Base-by-base conservation (phyloP, 2,113 vertebrate genomes). In the Taurulus bubalis region DNA sequence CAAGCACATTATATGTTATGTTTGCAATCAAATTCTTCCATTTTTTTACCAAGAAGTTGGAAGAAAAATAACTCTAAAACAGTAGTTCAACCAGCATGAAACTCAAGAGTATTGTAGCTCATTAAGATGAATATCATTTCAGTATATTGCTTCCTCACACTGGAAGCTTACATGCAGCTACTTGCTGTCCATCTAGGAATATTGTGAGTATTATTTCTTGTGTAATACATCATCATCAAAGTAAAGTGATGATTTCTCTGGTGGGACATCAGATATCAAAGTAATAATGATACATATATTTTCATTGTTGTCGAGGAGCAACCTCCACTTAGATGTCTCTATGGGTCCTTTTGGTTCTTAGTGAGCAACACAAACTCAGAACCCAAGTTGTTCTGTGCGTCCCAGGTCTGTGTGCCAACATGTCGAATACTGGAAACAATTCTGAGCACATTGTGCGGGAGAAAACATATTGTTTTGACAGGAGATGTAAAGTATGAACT, bases 341-440 rank as follows among this genome's bases (percentile, higher is more conserved):
- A 16, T 26, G 15, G 6, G 10, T 62, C 34, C 24, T 30, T 8
- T 32, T 53, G 32, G 22, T 34, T 63, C 4, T 47, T 8, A 53
- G 40, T 59, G 63, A 71, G 51, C 51, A 28, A 60, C 16, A 75
- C 32, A 5, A 75, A 69, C 5, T 28, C 38, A n/a, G 22, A 26
- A 16, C n/a, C 8, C 22, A 36, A n/a, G 12, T 24, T 28, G 10
- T 55, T 15, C 34, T 34, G 34, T 4, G 34, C 2, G 3, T 36
- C 47, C 56, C 59, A 76, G 9, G 12, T 56, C 18, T 24, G 28
- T 59, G 24, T 73, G 69, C 30, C 34, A 34, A 42, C 32, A 14
- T 60, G 32, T 70, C n/a, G 15, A 14, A 40, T 6, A 26, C 18
- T 67, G 38, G 18, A 38, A 20, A 22, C 11, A 6, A 40, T 51